Percentiles rank a stretch among this genome's conserved stretches.
These are phyloP conservation scores for Orbicella faveolata DNA, from an alignment of 64 coral and sea anemone species.

Conservation along the genomic window DNA sequence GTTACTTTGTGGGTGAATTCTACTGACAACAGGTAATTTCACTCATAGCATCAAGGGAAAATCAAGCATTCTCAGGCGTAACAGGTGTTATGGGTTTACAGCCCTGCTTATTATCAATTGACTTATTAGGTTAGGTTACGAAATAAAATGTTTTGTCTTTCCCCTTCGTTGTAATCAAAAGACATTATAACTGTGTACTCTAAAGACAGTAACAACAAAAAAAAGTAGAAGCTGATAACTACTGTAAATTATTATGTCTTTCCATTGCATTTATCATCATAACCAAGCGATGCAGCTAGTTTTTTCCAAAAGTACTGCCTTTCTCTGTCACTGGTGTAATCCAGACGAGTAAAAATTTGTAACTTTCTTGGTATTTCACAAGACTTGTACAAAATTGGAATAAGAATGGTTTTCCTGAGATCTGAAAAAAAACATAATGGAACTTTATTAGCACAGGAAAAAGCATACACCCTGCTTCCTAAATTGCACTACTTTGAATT, in stretches of 20 bases:
- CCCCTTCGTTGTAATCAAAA: too few species aligned
- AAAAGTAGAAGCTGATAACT: background rate
- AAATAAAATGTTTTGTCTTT: too few species aligned
- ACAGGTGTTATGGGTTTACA: too few species aligned
- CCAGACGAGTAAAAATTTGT: conserved; percentile 56
- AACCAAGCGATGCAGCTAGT: conserved; percentile 34
- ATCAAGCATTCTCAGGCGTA: too few species aligned
- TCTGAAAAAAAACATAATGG: conserved; percentile 25
- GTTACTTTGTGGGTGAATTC: too few species aligned
- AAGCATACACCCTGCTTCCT: background rate
- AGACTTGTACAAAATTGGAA: conserved; percentile 67
- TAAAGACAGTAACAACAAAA: background rate
- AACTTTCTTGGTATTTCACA: conserved; percentile 59
- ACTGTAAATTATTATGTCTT: background rate
- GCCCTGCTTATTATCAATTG: too few species aligned
- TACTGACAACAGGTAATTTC: too few species aligned
- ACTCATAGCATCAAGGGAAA: too few species aligned
- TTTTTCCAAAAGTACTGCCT: conserved; percentile 31
- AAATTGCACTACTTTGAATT: too few species aligned
- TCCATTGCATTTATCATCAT: background rate
- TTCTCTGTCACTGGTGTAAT: conserved; percentile 38
- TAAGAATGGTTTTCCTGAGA: conserved; percentile 46
- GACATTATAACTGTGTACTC: too few species aligned
- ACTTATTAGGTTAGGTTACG: too few species aligned
- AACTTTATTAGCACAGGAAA: background rate